Base-by-base conservation (phyloP, 30 jellyfish, hydroid and myxozoan species). In the Turritopsis rubra region DNA sequence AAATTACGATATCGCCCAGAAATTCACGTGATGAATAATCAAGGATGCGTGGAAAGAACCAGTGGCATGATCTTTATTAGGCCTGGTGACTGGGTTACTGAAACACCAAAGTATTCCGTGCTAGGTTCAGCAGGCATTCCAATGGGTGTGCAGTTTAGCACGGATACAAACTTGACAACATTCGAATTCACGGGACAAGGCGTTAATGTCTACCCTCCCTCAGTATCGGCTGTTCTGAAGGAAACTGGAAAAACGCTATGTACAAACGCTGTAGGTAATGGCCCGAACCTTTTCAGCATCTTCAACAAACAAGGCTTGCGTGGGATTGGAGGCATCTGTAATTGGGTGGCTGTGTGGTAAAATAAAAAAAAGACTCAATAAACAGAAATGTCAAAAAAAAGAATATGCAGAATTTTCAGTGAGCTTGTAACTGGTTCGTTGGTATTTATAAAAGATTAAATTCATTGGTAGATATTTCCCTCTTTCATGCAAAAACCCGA, bases 331-430 rank as follows among this genome's bases (percentile, higher is more conserved):
- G 87, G 87, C 8, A 66, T 80, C 8, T 80, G 87, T 54, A 80
- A 80, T 26, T 80, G 87, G 87, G 78, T 80, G 17, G 84, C 87
- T 17, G 41, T 80, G 53, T 80, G 87, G 87, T 80, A 53, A 76
- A n/a, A 18, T 18, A 1, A n/a, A n/a, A n/a, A n/a, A n/a, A n/a
- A n/a, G n/a, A n/a, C n/a, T n/a, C n/a, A n/a, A n/a, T n/a, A n/a
- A 21, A 21, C 72, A 54, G 72, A 54, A n/a, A n/a, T n/a, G n/a
- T n/a, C n/a, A n/a, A n/a, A n/a, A n/a, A n/a, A n/a, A n/a, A n/a
- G n/a, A n/a, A n/a, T n/a, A n/a, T n/a, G n/a, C n/a, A n/a, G n/a
- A n/a, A n/a, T n/a, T n/a, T n/a, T n/a, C n/a, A n/a, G n/a, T n/a
- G n/a, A n/a, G n/a, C n/a, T n/a, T n/a, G n/a, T n/a, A n/a, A n/a